Conservation (phyloP, 1,140 invertebrate genomes). For the Leptoteleia sp. region DNA sequence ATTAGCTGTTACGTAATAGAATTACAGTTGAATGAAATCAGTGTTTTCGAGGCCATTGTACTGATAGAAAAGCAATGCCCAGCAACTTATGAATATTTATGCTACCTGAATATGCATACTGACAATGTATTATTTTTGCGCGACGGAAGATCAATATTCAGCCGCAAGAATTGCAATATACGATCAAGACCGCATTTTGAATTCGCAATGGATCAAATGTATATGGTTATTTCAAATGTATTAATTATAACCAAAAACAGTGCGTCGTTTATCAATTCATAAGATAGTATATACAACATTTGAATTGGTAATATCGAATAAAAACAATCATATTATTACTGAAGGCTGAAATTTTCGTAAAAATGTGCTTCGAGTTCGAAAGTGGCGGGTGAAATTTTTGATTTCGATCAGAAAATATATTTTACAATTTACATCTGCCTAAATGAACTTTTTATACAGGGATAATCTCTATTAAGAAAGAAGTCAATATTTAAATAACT, state of each 20-base stretch:
- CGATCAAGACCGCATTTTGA: conserved; percentile 39
- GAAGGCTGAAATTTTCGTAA: no score
- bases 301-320: no score
- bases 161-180: conserved; percentile 49
- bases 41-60: conserved; percentile 42
- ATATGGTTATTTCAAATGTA: conserved; percentile 19
- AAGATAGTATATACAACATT: no score
- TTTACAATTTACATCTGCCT: no score
- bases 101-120: conserved; percentile 77
- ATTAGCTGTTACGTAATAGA: conserved; percentile 35
- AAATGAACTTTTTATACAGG: no score
- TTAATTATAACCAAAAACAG: conserved; percentile 22
- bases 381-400: no score
- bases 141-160: conserved; percentile 75
- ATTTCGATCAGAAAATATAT: no score
- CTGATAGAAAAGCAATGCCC: conserved; percentile 71
- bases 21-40: conserved; percentile 62
- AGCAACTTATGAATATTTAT: conserved; percentile 79
- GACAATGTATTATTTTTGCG: conserved; percentile 79
- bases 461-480: no score
- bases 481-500: no score
- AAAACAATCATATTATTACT: no score
- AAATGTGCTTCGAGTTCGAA: no score
- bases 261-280: no score
- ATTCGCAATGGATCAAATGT: conserved; percentile 35